Percentiles rank a stretch among this genome's conserved stretches.
These are phyloP conservation scores for Beroe forskalii DNA, from an alignment of 37 sponge, comb jelly and placozoan genomes.

Conservation along the genomic window DNA sequence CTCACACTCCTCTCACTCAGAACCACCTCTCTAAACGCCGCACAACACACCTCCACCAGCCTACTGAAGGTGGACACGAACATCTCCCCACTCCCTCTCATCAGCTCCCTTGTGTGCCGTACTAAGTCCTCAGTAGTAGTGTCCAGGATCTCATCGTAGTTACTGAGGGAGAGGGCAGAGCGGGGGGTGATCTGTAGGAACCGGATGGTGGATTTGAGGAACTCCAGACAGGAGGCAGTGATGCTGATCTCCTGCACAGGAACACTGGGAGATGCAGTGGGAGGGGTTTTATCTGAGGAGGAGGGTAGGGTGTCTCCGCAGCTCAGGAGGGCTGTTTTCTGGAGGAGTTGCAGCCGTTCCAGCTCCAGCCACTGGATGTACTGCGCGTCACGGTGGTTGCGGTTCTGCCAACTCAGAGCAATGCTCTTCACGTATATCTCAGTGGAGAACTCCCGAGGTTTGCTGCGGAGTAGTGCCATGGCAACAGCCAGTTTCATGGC, in stretches of 20 bases:
- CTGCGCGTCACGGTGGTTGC: conserved; percentile 32
- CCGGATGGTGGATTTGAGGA: background rate
- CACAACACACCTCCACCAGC: conserved; percentile 12
- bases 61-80: background rate
- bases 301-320: background rate
- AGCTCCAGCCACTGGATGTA: conserved; percentile 52
- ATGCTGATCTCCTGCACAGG: background rate
- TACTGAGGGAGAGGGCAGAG: background rate
- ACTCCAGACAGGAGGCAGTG: background rate
- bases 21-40: background rate
- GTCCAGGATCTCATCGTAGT: conserved; percentile 2
- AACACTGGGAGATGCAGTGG: background rate
- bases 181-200: background rate
- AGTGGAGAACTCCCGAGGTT: background rate
- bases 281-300: background rate
- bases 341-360: conserved; percentile 42
- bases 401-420: conserved; percentile 16
- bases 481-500: conserved; percentile 57
- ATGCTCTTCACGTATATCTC: background rate
- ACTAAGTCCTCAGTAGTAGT: conserved; percentile 19
- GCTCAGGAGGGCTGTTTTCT: background rate
- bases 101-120: background rate
- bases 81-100: background rate
- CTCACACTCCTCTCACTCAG: background rate
- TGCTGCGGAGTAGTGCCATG: background rate